Evolutionary conservation across 2,113 vertebrate species (phyloP).

Genomic region (Cavia aperea): DNA sequence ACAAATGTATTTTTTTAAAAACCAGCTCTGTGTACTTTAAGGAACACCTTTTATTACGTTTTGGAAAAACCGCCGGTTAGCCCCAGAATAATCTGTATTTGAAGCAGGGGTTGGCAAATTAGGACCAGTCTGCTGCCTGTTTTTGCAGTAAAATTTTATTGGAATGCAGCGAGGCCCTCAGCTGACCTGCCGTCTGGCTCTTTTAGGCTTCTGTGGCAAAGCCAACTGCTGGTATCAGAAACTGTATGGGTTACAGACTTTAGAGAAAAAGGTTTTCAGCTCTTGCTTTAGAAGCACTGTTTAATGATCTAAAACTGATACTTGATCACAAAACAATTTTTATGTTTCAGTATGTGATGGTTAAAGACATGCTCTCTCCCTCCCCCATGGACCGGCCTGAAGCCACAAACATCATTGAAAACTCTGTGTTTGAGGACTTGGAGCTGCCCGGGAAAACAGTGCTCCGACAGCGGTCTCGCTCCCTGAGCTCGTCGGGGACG

Average conservation of each 20-base stretch:
- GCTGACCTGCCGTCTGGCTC: not conserved
- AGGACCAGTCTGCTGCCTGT: not conserved
- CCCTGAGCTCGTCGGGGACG: conserved; percentile 88
- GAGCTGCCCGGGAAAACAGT: conserved; percentile 85
- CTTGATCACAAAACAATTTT: not conserved
- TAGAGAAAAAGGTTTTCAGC: not conserved
- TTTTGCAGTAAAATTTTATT: not conserved
- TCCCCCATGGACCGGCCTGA: conserved; percentile 88
- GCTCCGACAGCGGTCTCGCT: conserved; percentile 91
- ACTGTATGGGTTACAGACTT: not conserved
- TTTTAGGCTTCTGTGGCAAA: not conserved
- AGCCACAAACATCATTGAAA: conserved; percentile 89
- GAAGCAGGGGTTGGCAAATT: not conserved
- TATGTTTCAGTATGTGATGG: conserved; percentile 86
- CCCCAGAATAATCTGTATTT: not conserved
- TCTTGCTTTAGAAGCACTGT: not conserved
- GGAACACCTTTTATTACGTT: not conserved
- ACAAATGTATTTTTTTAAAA: conserved; percentile 26
- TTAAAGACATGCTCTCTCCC: conserved; percentile 91
- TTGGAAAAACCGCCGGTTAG: conserved; percentile 5
- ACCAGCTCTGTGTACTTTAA: not conserved
- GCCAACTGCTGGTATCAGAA: not conserved
- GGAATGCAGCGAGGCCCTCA: not conserved
- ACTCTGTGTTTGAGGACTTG: conserved; percentile 88
- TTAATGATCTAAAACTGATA: not conserved